Evolutionary conservation across 2,888 invertebrate genomes (phyloP), one percentile per base, ranked within the genome.

Genomic region (Atethmia centrago): DNA sequence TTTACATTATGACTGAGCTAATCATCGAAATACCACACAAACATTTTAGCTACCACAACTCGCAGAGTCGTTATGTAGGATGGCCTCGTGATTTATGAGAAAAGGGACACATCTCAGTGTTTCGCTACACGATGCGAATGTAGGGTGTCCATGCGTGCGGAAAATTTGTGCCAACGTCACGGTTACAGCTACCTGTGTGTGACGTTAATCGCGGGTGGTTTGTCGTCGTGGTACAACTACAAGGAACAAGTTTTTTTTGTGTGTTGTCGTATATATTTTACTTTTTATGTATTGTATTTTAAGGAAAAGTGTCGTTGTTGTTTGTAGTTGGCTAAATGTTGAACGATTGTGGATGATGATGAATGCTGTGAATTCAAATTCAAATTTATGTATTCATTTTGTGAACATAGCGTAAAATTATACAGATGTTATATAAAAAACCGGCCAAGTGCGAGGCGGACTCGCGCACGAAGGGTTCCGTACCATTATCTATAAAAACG

Each of bases 11-110:
- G 3, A n/a, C 7, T 16, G 10, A 64, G n/a, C 47, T 81, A 51
- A 76, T 76, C 25, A 75, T 75, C 7, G 31, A 66, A 59, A 47
- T 31, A 64, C 25, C 51, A 62, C 5, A 36, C 16, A 28, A 70
- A 67, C 85, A 88, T 88, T 86, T 86, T 84, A 85, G 85, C 45
- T 42, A 68, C 75, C 74, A 74, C 47, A 73, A 78, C 74, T 81
- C 73, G 71, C 75, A 80, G 72, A 82, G 87, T 88, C 88, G 88
- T 89, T 88, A 88, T 84, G 80, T 80, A 84, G 85, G 80, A 84
- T 84, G 87, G 83, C 86, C 82, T 84, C 79, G 85, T 91, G 92
- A 91, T 90, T 91, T 90, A 91, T 89, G 90, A 86, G 85, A 75
- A 85, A 71, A 84, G 87, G 87, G 87, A 89, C 88, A 89, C 84